phyloP scores from a whole-genome alignment of 2,113 vertebrate species.

The Elaphurus davidianus region DNA sequence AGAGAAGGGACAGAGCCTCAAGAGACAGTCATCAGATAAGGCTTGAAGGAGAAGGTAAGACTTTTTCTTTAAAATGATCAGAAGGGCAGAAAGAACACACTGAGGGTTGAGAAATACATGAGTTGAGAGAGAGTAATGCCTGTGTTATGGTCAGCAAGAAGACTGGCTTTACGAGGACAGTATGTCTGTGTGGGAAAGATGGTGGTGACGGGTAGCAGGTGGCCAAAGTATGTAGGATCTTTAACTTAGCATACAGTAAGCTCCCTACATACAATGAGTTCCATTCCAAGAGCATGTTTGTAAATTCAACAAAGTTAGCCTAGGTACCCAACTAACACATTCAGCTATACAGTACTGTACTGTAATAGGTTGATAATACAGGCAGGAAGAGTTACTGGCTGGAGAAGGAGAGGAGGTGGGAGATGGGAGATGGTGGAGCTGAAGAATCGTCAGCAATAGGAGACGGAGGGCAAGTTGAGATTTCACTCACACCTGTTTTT shows the following conservation, averaged over 20 bases:
- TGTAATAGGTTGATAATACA: not conserved
- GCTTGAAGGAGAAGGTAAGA: not conserved
- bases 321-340: not conserved
- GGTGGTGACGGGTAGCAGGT: not conserved
- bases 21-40: not conserved
- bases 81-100: not conserved
- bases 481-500: not conserved
- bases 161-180: not conserved
- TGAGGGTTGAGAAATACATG: not conserved
- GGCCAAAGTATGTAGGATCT: not conserved
- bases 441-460: not conserved
- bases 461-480: fast-evolving
- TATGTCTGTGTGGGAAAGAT: fast-evolving
- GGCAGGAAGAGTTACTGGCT: not conserved
- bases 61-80: not conserved
- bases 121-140: not conserved
- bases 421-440: not conserved
- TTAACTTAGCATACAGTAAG: not conserved
- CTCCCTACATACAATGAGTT: not conserved
- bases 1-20: not conserved
- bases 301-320: not conserved
- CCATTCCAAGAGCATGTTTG: not conserved
- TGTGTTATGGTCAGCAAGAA: not conserved
- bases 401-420: not conserved
- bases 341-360: not conserved